phyloP scores from a whole-genome alignment of 2,797 vertebrate genomes.

The Coreius guichenoti region DNA sequence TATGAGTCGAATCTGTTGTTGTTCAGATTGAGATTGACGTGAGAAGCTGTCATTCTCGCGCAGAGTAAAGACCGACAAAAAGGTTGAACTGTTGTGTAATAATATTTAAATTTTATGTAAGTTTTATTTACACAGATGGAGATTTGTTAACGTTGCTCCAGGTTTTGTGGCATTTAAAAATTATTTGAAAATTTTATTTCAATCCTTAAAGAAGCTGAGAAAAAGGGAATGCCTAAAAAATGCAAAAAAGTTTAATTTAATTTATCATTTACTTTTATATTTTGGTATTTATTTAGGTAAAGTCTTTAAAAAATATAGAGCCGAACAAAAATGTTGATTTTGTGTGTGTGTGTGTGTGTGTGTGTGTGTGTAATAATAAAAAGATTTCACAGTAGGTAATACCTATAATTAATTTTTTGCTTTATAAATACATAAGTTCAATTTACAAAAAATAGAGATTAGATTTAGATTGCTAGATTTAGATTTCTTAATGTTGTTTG shows the following conservation, averaged over 20 bases:
- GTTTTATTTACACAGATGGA: background rate
- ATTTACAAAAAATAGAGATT: background rate
- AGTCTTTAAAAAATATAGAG: background rate
- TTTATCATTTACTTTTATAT: background rate
- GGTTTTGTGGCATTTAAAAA: background rate
- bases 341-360: background rate
- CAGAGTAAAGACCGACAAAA: background rate
- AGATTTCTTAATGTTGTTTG: background rate
- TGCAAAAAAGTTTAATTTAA: background rate
- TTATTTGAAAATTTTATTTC: background rate
- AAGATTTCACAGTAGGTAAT: background rate
- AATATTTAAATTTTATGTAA: background rate
- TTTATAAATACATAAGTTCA: background rate
- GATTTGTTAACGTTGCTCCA: background rate
- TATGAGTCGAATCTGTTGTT: background rate
- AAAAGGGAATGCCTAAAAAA: background rate
- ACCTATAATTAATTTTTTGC: background rate
- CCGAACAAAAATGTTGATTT: background rate
- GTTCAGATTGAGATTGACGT: background rate
- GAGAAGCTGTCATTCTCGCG: background rate
- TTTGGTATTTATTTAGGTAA: background rate
- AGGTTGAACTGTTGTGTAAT: background rate
- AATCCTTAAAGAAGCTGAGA: background rate
- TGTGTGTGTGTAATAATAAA: background rate
- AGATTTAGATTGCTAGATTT: too few relatives aligned